These are phyloP conservation scores for Gonocerus acuteangulatus DNA, from an alignment of 2,888 invertebrate species.

Conservation along the genomic window DNA sequence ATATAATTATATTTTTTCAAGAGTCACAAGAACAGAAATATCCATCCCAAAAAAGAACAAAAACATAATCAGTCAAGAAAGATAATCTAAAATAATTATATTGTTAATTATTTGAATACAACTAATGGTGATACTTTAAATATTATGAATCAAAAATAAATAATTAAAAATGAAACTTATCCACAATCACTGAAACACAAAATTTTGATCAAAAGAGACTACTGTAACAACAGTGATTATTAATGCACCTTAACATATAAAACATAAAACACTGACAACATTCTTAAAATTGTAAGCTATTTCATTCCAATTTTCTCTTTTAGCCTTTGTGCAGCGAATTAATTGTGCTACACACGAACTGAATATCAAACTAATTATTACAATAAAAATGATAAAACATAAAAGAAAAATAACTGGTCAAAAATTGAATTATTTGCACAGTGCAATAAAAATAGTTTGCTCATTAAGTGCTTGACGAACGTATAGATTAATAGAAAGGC, in stretches of 20 bases:
- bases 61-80: conserved; percentile 23
- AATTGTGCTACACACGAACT: conserved; percentile 13
- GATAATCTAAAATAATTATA: conserved; percentile 14
- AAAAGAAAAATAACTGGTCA: conserved; percentile 1
- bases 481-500: not conserved
- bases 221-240: conserved; percentile 14
- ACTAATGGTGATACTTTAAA: not conserved
- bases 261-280: conserved; percentile 20
- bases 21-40: conserved; percentile 29
- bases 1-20: not conserved
- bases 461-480: not conserved
- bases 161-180: not conserved
- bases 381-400: conserved; percentile 6
- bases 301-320: conserved; percentile 9
- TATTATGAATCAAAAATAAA: not conserved
- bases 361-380: not conserved
- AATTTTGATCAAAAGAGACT: conserved; percentile 5
- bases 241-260: conserved; percentile 21
- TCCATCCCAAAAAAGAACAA: conserved; percentile 30
- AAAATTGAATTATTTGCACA: conserved; percentile 18
- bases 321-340: conserved; percentile 17
- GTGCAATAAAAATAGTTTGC: conserved; percentile 9
- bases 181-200: conserved; percentile 19
- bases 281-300: conserved; percentile 23
- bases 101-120: not conserved